phyloP scores from a whole-genome alignment of 1,140 invertebrate genomes.

The Zaprionus gabonicus region DNA sequence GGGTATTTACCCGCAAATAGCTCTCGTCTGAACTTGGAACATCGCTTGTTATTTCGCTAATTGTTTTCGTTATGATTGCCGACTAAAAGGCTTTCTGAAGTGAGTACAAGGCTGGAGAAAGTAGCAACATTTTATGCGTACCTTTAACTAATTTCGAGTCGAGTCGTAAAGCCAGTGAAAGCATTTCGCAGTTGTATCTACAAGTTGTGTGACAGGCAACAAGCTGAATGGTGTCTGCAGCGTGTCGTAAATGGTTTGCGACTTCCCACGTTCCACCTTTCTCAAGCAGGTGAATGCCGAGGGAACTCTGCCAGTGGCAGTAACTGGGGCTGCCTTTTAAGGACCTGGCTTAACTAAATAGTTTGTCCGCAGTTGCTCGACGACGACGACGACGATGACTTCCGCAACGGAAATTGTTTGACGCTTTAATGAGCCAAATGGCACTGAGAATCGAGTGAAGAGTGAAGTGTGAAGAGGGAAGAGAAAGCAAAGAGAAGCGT shows the following conservation, averaged over 20 bases:
- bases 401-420: slow-evolving; percentile 66
- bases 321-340: slow-evolving; percentile 12
- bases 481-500: not conserved
- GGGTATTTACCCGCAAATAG: slow-evolving; percentile 26
- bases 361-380: slow-evolving; percentile 39
- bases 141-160: slow-evolving; percentile 14
- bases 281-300: not conserved
- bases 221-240: slow-evolving; percentile 6
- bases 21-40: slow-evolving; percentile 1
- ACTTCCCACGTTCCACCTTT: not conserved
- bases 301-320: slow-evolving; percentile 16
- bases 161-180: slow-evolving; percentile 8
- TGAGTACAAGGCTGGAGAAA: not conserved
- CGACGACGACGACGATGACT: slow-evolving; percentile 35
- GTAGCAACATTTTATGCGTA: not conserved
- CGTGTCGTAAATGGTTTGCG: slow-evolving; percentile 7
- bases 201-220: slow-evolving; percentile 21
- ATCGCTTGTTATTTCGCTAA: slow-evolving; percentile 11
- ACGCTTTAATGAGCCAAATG: slow-evolving; percentile 70
- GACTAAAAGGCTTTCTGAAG: not conserved
- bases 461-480: not conserved
- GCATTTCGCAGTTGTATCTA: slow-evolving; percentile 21
- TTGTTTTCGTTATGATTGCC: slow-evolving; percentile 15
- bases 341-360: slow-evolving; percentile 25
- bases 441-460: not conserved